These are phyloP conservation scores for Conus ventricosus DNA, from an alignment of 1,140 invertebrate genomes.

Conservation along the genomic window DNA sequence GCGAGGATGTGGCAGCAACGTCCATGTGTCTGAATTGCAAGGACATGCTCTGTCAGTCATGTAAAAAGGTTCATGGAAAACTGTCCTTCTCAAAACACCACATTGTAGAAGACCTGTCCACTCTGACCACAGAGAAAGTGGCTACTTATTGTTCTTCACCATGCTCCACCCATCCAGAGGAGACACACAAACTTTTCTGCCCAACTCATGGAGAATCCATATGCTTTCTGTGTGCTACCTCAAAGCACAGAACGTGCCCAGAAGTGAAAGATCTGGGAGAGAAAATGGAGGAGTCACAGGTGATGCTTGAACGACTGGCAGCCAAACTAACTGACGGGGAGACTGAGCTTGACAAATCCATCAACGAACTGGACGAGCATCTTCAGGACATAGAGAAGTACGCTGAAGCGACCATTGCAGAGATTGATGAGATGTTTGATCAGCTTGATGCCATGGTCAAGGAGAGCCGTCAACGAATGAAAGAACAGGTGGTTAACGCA, in stretches of 20 bases:
- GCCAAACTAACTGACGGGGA: not conserved
- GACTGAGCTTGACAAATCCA: not conserved
- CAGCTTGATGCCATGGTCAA: not conserved
- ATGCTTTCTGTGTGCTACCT: not conserved
- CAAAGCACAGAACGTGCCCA: not conserved
- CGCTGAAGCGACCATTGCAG: not conserved
- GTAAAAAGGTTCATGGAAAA: not conserved
- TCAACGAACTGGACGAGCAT: constrained; percentile 8
- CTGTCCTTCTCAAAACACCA: not conserved
- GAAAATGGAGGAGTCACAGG: constrained; percentile 3
- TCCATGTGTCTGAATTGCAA: not conserved
- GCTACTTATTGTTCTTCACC: not conserved
- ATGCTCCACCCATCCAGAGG: not conserved
- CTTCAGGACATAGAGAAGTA: not conserved
- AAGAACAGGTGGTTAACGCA: not conserved
- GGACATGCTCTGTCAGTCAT: constrained; percentile 7
- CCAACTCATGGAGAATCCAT: constrained; percentile 9
- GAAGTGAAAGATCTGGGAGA: not conserved
- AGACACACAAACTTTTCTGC: not conserved
- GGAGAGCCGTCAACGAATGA: not conserved
- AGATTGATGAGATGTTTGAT: not conserved
- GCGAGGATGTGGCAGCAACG: not conserved
- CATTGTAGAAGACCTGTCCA: constrained; percentile 12
- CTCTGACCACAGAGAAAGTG: not conserved
- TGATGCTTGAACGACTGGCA: not conserved